A percentile compares a stretch with the other conserved stretches of the same genome.
Conservation (phyloP, 2,888 invertebrate species). For the Meloe dianella region DNA sequence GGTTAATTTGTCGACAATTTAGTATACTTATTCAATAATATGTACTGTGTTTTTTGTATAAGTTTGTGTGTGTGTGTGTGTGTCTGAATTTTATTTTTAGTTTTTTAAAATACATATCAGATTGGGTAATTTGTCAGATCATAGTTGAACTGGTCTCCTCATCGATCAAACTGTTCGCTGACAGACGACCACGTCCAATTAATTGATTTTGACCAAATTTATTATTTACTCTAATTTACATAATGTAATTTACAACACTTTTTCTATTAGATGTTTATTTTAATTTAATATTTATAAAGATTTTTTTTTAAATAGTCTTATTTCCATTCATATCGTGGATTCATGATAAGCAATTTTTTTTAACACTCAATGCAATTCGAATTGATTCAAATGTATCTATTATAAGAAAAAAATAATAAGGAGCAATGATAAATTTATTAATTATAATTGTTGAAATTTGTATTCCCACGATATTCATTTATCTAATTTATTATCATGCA, state of each 20-base stretch:
- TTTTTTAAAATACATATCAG: neutral
- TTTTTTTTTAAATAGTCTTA: neutral
- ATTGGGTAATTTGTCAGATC: neutral
- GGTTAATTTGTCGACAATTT: constrained; percentile 7
- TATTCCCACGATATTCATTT: constrained; percentile 22
- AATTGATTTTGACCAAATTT: neutral
- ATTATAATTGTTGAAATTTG: neutral
- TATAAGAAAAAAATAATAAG: neutral
- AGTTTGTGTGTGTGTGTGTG: neutral
- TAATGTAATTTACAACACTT: neutral
- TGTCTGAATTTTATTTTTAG: neutral
- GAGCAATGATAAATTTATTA: neutral
- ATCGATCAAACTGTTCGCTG: neutral
- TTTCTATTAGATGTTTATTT: neutral
- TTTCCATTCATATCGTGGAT: neutral
- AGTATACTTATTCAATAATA: neutral
- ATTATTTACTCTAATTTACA: neutral
- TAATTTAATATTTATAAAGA: neutral
- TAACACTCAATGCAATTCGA: neutral
- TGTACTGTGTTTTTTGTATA: neutral
- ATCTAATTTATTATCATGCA: constrained; percentile 25
- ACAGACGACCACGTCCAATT: neutral
- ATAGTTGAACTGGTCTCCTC: neutral
- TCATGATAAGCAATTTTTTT: neutral
- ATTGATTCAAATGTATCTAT: neutral